Evolutionary conservation across 1,140 invertebrate species (phyloP), one percentile per base, ranked within the genome.

Genomic region (Drosophila ananassae): DNA sequence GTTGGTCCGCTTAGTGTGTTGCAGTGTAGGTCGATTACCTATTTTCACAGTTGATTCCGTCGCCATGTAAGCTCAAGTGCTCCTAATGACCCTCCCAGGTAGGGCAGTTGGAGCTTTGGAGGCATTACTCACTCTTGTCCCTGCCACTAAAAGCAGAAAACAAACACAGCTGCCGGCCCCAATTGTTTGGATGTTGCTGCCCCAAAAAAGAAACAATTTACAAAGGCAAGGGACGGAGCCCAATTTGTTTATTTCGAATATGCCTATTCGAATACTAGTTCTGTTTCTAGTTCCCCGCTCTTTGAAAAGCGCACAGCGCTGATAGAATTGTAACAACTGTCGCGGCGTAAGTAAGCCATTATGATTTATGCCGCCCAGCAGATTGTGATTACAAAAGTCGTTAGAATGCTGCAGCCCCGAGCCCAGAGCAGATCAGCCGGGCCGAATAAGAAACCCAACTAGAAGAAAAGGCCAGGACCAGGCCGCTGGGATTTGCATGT

Each of bases 291-390:
- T 61, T 62, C 39, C 12, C 3, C 3, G 39, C 12, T 39, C 62
- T 52, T 78, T 39, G 44, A 57, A 73, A 71, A 57, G 57, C 71
- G 46, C 44, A 51, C 47, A 21, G 44, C 17, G 83, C 57, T 82
- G 83, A 89, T 89, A 83, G 83, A 89, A 89, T 89, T 89, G 83
- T 89, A 89, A 89, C 84, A 89, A 89, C 83, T 89, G 83, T 89
- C 83, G 79, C 73, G 59, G 84, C 76, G 89, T 89, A 89, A 89
- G 89, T 89, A 89, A 83, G 73, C 48, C 21, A 83, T 89, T 89
- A 89, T 89, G 83, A 89, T 89, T 89, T 89, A 89, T 89, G 83
- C 78, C 55, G 58, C 52, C 37, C 57, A 55, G 71, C 75, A 66
- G 62, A 72, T 82, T 83, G 82, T 61, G 69, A 82, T 87, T 87